Conservation (phyloP, 2,113 vertebrate genomes). For the Scortum barcoo region DNA sequence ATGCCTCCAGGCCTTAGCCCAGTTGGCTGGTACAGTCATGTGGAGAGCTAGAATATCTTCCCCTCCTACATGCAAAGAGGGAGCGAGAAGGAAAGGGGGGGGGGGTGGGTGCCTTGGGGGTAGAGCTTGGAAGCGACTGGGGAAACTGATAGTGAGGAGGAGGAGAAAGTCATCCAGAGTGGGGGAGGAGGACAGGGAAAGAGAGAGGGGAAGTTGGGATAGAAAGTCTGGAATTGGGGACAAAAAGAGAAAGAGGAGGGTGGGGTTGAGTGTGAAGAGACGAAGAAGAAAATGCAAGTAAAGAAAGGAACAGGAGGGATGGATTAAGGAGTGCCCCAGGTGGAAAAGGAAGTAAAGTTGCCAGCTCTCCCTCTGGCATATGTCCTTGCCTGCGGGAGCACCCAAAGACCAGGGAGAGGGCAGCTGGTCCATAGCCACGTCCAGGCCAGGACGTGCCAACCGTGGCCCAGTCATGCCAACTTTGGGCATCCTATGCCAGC, state of each 20-base stretch:
- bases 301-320: constrained; percentile 65
- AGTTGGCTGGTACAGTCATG: constrained; percentile 71
- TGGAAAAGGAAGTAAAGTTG: constrained; percentile 85
- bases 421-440: constrained; percentile 83
- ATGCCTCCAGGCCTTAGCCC: constrained; percentile 71
- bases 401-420: constrained; percentile 79
- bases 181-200: not conserved
- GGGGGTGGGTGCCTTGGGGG: not conserved
- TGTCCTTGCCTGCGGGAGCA: constrained; percentile 78
- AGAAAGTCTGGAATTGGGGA: not conserved
- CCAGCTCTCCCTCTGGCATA: constrained; percentile 86
- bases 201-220: not conserved
- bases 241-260: not conserved
- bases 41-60: constrained; percentile 53
- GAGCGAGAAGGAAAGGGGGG: constrained; percentile 16
- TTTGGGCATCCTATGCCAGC: constrained; percentile 52
- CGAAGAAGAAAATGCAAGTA: constrained; percentile 43
- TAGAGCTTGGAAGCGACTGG: constrained; percentile 5
- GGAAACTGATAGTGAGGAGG: constrained; percentile 8
- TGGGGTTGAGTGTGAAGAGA: constrained; percentile 3
- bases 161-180: constrained; percentile 11
- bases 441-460: constrained; percentile 62
- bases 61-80: constrained; percentile 48
- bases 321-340: constrained; percentile 81
- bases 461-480: constrained; percentile 57